These are phyloP conservation scores for Helleia helle DNA, from an alignment of 2,888 invertebrate species.

Conservation along the genomic window DNA sequence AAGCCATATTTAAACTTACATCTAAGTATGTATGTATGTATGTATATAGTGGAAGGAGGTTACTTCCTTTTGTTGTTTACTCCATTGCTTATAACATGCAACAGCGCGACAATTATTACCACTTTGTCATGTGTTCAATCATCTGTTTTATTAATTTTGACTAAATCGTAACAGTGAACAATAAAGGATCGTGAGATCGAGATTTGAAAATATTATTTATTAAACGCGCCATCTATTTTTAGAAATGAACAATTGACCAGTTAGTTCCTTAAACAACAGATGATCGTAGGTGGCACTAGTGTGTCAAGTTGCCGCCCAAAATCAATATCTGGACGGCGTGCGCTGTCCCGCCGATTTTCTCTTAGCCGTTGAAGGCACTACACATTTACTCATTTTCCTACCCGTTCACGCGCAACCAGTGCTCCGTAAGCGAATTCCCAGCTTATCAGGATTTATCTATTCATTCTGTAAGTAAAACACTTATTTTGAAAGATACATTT, in stretches of 20 bases:
- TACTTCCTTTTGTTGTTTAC: no score
- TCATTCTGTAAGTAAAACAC: constrained; percentile 41
- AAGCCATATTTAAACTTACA: no score
- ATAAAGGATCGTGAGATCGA: no score
- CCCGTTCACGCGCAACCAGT: constrained; percentile 46
- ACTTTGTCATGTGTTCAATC: no score
- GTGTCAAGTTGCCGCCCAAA: constrained; percentile 57
- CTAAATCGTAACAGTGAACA: no score
- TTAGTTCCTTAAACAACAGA: constrained; percentile 14
- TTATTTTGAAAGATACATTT: constrained; percentile 12
- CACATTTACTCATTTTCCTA: constrained; percentile 46
- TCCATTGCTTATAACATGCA: no score
- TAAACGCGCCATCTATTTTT: constrained; percentile 38
- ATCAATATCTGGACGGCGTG: constrained; percentile 57
- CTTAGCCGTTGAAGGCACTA: constrained; percentile 53
- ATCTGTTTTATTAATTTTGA: no score
- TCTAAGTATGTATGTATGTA: no score
- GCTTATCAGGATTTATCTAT: constrained; percentile 34
- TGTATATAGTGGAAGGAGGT: no score
- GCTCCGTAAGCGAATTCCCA: constrained; percentile 38
- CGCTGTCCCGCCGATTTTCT: constrained; percentile 51
- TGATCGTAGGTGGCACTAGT: constrained; percentile 34
- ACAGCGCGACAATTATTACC: no score
- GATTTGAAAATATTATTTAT: not conserved
- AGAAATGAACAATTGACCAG: constrained; percentile 14